These are phyloP conservation scores for Drosophila tani DNA, from an alignment of 1,140 invertebrate species.

Conservation along the genomic window DNA sequence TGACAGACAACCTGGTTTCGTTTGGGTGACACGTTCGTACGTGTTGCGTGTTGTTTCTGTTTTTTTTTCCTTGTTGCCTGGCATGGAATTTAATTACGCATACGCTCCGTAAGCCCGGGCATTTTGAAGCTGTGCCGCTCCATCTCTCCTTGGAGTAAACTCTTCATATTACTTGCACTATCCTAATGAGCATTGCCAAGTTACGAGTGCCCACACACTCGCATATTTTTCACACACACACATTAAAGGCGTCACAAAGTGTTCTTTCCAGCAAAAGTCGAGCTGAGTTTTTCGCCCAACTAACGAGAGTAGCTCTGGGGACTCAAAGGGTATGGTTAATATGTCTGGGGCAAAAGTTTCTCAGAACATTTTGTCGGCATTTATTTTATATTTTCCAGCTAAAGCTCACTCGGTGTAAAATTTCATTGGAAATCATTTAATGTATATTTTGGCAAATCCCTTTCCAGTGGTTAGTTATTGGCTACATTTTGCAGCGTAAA, in stretches of 20 bases:
- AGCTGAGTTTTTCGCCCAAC: conserved; percentile 5
- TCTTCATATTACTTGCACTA: conserved; percentile 41
- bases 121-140: conserved; percentile 9
- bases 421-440: conserved; percentile 8
- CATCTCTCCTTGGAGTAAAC: conserved; percentile 7
- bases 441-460: neutral
- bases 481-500: neutral
- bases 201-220: neutral
- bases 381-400: neutral
- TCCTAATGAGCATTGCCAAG: conserved; percentile 65
- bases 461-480: neutral
- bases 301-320: conserved; percentile 13
- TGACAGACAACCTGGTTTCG: conserved; percentile 58
- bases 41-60: neutral
- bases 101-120: conserved; percentile 51
- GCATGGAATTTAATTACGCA: conserved; percentile 76
- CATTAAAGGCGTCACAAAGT: conserved; percentile 37
- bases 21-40: conserved; percentile 38
- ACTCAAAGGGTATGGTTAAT: neutral
- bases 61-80: neutral
- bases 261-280: conserved; percentile 9
- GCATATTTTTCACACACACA: neutral
- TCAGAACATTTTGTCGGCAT: neutral
- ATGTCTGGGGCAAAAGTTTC: conserved; percentile 1
- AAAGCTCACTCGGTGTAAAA: neutral